These are phyloP conservation scores for Yponomeuta cagnagella DNA, from an alignment of 2,888 invertebrate genomes.

Conservation along the genomic window DNA sequence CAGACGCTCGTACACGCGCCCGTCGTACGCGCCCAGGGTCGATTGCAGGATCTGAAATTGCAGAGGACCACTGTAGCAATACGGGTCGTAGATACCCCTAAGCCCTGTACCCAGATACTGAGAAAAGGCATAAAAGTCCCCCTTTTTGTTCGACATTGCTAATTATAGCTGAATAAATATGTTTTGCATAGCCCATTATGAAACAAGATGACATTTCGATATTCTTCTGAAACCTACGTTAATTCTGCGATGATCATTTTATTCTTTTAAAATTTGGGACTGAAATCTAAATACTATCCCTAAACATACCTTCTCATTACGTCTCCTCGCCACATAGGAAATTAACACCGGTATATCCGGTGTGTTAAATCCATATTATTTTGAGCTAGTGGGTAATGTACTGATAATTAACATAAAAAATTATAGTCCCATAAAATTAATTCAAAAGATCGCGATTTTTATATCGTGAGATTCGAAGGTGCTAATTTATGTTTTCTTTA, in stretches of 20 bases:
- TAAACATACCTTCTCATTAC: too few species aligned
- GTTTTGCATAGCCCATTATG: not conserved
- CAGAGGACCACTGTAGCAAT: not conserved
- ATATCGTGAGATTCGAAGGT: not conserved
- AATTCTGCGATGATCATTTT: too few species aligned
- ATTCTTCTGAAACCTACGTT: too few species aligned
- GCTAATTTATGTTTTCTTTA: not conserved
- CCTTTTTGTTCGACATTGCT: too few species aligned
- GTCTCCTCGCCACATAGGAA: too few species aligned
- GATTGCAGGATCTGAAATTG: slow-evolving; percentile 75
- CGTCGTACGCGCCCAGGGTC: slow-evolving; percentile 87
- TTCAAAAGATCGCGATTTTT: not conserved
- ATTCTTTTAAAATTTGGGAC: too few species aligned
- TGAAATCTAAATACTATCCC: too few species aligned
- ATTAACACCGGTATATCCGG: not conserved
- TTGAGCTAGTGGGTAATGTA: not conserved
- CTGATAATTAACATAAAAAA: not conserved
- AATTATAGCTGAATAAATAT: too few species aligned
- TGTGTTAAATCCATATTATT: not conserved
- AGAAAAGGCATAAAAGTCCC: too few species aligned
- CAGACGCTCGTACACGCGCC: slow-evolving; percentile 87
- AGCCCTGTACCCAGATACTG: too few species aligned
- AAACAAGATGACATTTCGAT: too few species aligned
- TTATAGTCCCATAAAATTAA: not conserved
- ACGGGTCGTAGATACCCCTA: too few species aligned